Base-by-base conservation (phyloP, 1,140 invertebrate species). In the Pseudomyrmex gracilis region DNA sequence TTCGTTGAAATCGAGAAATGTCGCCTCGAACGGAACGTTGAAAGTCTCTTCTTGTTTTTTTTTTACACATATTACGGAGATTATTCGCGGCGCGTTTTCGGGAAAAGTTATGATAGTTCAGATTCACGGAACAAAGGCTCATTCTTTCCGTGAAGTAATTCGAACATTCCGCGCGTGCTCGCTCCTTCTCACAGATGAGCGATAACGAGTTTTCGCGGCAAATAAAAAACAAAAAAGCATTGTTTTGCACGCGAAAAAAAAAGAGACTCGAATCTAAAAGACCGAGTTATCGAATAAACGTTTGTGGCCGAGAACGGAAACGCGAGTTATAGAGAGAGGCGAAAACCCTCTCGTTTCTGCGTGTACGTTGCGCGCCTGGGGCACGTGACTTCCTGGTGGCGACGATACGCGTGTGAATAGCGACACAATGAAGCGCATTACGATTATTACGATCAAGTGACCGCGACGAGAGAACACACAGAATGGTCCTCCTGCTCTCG, bases 381-480 rank as follows among this genome's bases (percentile, higher is more conserved):
- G 43, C 82, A 78, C 86, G 83, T 88, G 84, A 90, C 77, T 88
- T 86, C 87, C 86, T 83, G 34, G 45, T 84, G 67, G 47, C 61
- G 45, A 60, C 63, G 58, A 87, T 73, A 55, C 45, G 74, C 82
- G 70, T 77, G 83, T 74, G 61, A 70, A 66, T 71, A 74, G 64
- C 63, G 73, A 71, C 47, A n/a, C 61, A 15, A 20, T 53, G 60
- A 22, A 53, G 61, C 67, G 57, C 13, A 84, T 67, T 83, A 83
- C 80, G 78, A 87, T 87, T 76, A 73, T 87, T 70, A 58, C 49
- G 71, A 87, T 87, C 83, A 86, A 85, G 22, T 87, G 70, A 17
- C 74, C 66, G 76, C 63, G 74, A 78, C 74, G 63, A 45, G 63
- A 57, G 45, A 34, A 22, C 24, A 66, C 58, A n/a, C n/a, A 22